These are phyloP conservation scores for Diogma glabrata DNA, from an alignment of 2,888 invertebrate species.

Conservation along the genomic window DNA sequence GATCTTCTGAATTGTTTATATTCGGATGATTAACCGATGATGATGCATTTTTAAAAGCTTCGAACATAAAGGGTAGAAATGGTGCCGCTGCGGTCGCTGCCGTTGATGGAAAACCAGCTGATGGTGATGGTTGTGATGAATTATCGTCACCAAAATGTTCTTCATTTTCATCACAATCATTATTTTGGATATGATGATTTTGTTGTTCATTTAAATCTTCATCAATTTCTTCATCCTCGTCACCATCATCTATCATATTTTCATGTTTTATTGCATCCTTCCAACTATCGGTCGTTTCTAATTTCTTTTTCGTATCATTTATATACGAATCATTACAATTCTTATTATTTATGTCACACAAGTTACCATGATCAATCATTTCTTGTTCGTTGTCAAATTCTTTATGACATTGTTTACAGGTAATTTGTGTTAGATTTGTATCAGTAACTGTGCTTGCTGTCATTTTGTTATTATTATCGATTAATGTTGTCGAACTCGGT, in stretches of 20 bases:
- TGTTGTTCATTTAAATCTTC: slow-evolving; percentile 9
- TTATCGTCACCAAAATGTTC: slow-evolving; percentile 24
- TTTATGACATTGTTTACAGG: slow-evolving; percentile 2
- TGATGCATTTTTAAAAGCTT: slow-evolving; percentile 72
- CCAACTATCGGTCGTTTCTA: too few relatives aligned
- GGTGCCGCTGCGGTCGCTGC: slow-evolving; percentile 25
- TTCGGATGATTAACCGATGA: slow-evolving; percentile 70
- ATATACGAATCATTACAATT: neutral
- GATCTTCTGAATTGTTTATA: slow-evolving; percentile 51
- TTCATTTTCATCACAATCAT: slow-evolving; percentile 21
- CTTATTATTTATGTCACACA: slow-evolving; percentile 3
- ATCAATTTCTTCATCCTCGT: neutral
- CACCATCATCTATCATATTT: too few relatives aligned
- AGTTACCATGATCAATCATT: slow-evolving; percentile 4
- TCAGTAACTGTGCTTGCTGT: slow-evolving; percentile 4
- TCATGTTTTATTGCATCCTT: too few relatives aligned
- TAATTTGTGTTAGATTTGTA: slow-evolving; percentile 6
- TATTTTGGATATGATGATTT: too few relatives aligned
- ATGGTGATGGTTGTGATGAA: slow-evolving; percentile 27
- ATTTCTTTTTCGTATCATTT: too few relatives aligned
- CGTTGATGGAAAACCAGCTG: slow-evolving; percentile 15
- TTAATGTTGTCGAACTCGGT: too few relatives aligned
- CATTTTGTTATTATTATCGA: slow-evolving; percentile 8
- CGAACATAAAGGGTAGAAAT: slow-evolving; percentile 68
- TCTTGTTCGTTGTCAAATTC: slow-evolving; percentile 4